Percentiles rank a stretch among this genome's conserved stretches.
These are phyloP conservation scores for Agraylea sexmaculata DNA, from an alignment of 1,140 invertebrate genomes.

Conservation along the genomic window DNA sequence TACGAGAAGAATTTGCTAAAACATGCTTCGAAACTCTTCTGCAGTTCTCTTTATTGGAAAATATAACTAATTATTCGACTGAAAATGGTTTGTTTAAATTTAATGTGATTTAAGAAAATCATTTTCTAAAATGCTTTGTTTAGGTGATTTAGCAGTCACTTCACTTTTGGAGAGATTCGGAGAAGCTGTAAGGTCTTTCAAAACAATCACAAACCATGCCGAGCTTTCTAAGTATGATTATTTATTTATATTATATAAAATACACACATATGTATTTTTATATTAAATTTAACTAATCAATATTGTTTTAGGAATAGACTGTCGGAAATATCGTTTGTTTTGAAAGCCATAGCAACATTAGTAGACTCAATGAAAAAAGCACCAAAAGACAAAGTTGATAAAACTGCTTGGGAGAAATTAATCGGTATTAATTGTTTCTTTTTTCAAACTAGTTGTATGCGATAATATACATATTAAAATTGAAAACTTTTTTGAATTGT, in stretches of 20 bases:
- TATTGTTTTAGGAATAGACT: slow-evolving; percentile 66
- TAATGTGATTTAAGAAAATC: background rate
- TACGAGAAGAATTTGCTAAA: slow-evolving; percentile 90
- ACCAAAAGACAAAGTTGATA: slow-evolving; percentile 74
- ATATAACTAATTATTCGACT: slow-evolving; percentile 28
- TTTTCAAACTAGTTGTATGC: slow-evolving; percentile 4
- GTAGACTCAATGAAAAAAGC: slow-evolving; percentile 87
- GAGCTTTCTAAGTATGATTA: background rate
- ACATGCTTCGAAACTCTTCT: slow-evolving; percentile 92
- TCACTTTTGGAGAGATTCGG: slow-evolving; percentile 85
- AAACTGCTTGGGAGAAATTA: slow-evolving; percentile 82
- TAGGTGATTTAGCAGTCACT: slow-evolving; percentile 66
- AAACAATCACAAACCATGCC: background rate
- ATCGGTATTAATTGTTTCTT: slow-evolving; percentile 45
- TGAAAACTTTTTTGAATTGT: slow-evolving; percentile 1
- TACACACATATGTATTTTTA: slow-evolving; percentile 1
- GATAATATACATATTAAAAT: slow-evolving; percentile 3
- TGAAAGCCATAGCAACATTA: slow-evolving; percentile 88
- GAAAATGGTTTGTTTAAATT: slow-evolving; percentile 17
- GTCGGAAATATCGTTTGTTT: slow-evolving; percentile 93
- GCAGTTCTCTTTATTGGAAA: slow-evolving; percentile 78
- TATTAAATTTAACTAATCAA: background rate
- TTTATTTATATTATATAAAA: background rate
- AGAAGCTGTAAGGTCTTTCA: slow-evolving; percentile 60
- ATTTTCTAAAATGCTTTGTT: slow-evolving; percentile 2